Evolutionary conservation across 2,888 invertebrate species (phyloP), one percentile per base, ranked within the genome.

Genomic region (Clunio marinus): DNA sequence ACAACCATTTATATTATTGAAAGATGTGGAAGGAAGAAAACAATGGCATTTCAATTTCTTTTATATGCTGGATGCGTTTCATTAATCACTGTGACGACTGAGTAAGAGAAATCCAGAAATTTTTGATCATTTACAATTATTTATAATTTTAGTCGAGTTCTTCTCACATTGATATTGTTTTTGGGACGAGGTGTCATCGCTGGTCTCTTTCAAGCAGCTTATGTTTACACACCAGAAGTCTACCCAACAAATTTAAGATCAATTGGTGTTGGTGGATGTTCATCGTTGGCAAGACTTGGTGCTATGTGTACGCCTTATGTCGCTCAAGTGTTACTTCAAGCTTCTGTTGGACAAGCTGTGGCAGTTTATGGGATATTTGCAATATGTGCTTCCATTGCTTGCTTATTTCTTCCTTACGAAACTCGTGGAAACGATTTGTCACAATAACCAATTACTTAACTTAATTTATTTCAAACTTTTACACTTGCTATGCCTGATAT

Each of bases 141-240:
- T 70, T 70, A 69, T 62, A 70, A 74, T 72, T 83, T 73, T 78
- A 91, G 89, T 71, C 86, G 91, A 27, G 83, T 85, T 4, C 83
- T 87, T 73, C 80, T 95, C 72, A 96, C 94, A 0, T 83, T 91
- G 62, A 85, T 93, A 72, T 80, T 96, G 71, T 96, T 96, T 77
- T 76, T 94, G 72, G 93, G 94, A 0, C 83, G 96, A 72, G 95
- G 93, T 2, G 89, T 96, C 70, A 93, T 96, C 73, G 93, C 95
- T 20, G 96, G 96, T 0, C 87, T 95, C 1, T 96, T 96, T 77
- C 95, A 96, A 83, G 94, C 94, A 0, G 93, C 94, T 0, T 96
- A 96, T 75, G 94, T 96, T 3, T 96, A 96, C 75, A 96, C 96
- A 4, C 95, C 96, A 5, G 96, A 96, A 84, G 91, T 94, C 2